Evolutionary conservation across 2,113 vertebrate species (phyloP), one percentile per base, ranked within the genome.

Genomic region (Lepus americanus): DNA sequence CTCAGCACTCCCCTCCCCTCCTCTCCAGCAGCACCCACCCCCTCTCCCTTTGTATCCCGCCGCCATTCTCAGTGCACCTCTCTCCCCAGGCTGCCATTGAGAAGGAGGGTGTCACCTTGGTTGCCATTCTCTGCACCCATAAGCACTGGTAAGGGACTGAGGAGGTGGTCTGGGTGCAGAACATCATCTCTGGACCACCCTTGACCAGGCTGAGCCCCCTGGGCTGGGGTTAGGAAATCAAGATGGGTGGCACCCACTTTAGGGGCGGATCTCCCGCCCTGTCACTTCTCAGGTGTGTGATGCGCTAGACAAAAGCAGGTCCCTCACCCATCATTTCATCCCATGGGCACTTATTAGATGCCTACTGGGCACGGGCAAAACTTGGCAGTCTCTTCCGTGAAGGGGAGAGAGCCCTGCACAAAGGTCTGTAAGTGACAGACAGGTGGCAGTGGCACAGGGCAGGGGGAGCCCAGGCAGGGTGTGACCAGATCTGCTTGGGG

Each of bases 61-160:
- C 36, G 19, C 44, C 33, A 0, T 64, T 39, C 87, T 97, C 51
- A 77, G 31, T 31, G 1, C 33, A 59, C 53, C 79, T 82, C 94
- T 84, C 66, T 89, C 79, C 85, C 51, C 94, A 99, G 99, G 98
- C 99, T 88, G 99, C 97, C 80, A 98, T 99, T 3, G 98, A 99
- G 94, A 98, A 99, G 92, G 99, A 99, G 76, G 99, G 98, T 6
- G 99, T 99, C 83, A 98, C 97, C 9, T 98, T 99, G 90, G 99
- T 99, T 90, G 99, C 99, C 85, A 99, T 99, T 96, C 98, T 99
- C 53, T 99, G 99, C 63, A 99, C 99, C 77, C 99, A 99, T 98
- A 99, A 99, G 96, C 99, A 99, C 97, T 99, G 99, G 99, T 99
- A 98, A 99, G 99, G 36, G 78, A 7, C 89, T 85, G 53, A 61